A percentile compares a stretch with the other conserved stretches of the same genome.
Conservation (phyloP, 2,113 vertebrate species). For the Eulemur rufifrons region DNA sequence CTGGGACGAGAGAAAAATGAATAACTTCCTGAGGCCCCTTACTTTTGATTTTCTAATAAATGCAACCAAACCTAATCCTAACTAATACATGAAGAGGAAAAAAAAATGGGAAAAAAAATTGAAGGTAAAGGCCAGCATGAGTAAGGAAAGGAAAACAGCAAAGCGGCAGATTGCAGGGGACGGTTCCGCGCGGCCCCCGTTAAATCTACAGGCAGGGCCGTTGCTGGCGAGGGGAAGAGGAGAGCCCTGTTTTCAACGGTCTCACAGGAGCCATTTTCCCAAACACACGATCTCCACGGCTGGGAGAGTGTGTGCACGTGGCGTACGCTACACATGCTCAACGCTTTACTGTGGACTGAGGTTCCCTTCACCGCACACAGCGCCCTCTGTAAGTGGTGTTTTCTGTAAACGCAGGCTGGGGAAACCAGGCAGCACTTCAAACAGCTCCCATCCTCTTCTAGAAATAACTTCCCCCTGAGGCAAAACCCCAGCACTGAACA, state of each 20-base stretch:
- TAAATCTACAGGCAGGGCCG: background rate
- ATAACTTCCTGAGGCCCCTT: background rate
- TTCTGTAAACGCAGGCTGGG: constrained; percentile 28
- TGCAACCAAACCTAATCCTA: background rate
- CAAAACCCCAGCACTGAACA: background rate
- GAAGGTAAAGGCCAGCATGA: background rate
- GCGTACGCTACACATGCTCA: background rate
- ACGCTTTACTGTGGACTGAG: background rate
- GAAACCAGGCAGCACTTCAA: constrained; percentile 38
- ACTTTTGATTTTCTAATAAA: background rate
- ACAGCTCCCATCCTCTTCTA: constrained; percentile 23
- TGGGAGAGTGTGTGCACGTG: background rate
- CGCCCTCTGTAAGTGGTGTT: background rate
- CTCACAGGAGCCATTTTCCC: background rate
- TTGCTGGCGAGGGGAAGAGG: background rate
- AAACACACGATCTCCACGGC: background rate
- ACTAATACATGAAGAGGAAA: background rate
- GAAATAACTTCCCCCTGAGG: constrained; percentile 60
- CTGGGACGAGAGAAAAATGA: background rate
- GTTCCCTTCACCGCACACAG: background rate
- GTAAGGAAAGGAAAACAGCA: background rate
- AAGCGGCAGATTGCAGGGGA: background rate
- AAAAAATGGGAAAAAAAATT: background rate
- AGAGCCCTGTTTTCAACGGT: background rate
- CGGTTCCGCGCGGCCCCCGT: background rate